Base-by-base conservation (phyloP, 1,140 invertebrate species). In the Dryas iulia region DNA sequence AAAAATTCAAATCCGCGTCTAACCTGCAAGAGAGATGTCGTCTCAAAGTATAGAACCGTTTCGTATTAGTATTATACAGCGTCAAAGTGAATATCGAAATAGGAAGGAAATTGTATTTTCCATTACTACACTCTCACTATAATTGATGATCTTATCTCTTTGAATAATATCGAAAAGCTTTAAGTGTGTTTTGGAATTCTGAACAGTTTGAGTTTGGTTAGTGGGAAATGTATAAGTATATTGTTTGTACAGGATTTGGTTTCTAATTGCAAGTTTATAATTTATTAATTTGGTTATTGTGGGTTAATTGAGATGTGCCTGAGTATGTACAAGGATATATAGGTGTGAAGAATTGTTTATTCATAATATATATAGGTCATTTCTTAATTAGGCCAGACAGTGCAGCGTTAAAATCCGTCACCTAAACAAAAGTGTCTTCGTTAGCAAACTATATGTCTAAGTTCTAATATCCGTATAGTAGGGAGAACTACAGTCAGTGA, bases 71-170 rank as follows among this genome's bases (percentile, higher is more conserved):
- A 39, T 1, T 14, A n/a, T 39, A 0, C 39, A 47, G 14, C 39
- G 18, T 47, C 39, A 64, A 64, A 54, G 53, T 31, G 63, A 57
- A 64, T 64, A 54, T 64, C 62, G 54, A 31, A 30, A 52, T 69
- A 39, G 53, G 61, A 69, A 69, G 68, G 60, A 69, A 69, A 69
- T 64, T 69, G 60, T 69, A 58, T 58, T 69, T 61, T 21, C 56
- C 39, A 47, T 47, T 47, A 28, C 26, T 28, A 47, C 39, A 47
- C 39, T 47, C 39, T 59, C 33, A 52, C 25, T 30, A 61, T 69
- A 69, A 64, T 69, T 69, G 68, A 64, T 69, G 63, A 69, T 69
- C 68, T 59, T 64, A 69, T 63, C 39, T 59, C 28, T 47, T 47
- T 18, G 39, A 47, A 47, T 47, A 10, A 47, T 47, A 47, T 47